These are phyloP conservation scores for Geococcyx californianus DNA, from an alignment of 2,113 vertebrate species.

Conservation along the genomic window DNA sequence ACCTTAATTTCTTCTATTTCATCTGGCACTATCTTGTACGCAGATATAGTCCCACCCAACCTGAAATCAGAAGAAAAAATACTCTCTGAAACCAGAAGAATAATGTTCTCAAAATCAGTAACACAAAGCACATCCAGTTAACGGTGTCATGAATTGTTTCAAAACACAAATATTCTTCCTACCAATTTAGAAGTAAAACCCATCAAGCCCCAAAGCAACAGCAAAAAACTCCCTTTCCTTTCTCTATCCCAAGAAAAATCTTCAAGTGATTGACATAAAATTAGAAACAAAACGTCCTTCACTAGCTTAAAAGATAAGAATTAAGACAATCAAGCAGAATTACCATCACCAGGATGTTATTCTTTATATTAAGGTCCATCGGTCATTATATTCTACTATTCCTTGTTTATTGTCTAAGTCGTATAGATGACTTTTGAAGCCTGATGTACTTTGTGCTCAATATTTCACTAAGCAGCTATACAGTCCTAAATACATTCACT, in stretches of 20 bases:
- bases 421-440: background rate
- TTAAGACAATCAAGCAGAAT: background rate
- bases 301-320: background rate
- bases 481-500: background rate
- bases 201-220: background rate
- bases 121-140: background rate
- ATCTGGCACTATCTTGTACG: constrained; percentile 99
- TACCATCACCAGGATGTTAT: background rate
- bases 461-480: background rate
- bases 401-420: background rate
- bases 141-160: background rate
- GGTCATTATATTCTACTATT: background rate
- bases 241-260: background rate
- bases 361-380: background rate
- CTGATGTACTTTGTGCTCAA: background rate
- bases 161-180: background rate
- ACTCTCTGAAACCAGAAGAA: constrained; percentile 77
- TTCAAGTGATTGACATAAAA: background rate
- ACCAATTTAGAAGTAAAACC: background rate
- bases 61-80: constrained; percentile 80
- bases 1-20: constrained; percentile 99
- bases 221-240: fast-evolving
- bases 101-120: constrained; percentile 64
- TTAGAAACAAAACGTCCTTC: background rate
- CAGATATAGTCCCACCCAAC: constrained; percentile 95